Percentiles rank a stretch among this genome's conserved stretches.
These are phyloP conservation scores for Ectemnius continuus DNA, from an alignment of 2,888 invertebrate genomes.

Conservation along the genomic window DNA sequence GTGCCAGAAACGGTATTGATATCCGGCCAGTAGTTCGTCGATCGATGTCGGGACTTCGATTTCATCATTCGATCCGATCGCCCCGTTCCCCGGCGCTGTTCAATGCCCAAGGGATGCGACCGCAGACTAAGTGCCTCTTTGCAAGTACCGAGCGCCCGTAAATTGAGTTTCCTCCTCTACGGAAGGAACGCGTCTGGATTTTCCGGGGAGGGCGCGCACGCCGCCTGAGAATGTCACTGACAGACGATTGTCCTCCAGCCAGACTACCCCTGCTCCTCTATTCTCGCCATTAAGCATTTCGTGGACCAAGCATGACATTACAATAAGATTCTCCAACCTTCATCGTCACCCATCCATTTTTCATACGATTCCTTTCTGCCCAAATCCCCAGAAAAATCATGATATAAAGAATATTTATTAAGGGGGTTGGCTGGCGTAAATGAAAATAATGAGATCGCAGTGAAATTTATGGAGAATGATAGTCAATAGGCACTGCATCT, in stretches of 20 bases:
- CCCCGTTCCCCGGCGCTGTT: constrained; percentile 22
- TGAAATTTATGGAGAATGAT: too few species aligned
- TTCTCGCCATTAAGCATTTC: neutral
- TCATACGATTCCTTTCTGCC: neutral
- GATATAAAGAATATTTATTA: too few species aligned
- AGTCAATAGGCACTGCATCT: too few species aligned
- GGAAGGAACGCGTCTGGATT: constrained; percentile 34
- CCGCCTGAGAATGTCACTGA: constrained; percentile 32
- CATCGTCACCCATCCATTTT: neutral
- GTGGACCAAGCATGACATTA: too few species aligned
- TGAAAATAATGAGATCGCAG: too few species aligned
- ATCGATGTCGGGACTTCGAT: constrained; percentile 39
- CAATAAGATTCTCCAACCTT: too few species aligned
- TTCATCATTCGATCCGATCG: constrained; percentile 49
- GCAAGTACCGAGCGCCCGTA: constrained; percentile 37
- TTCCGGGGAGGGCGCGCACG: constrained; percentile 33
- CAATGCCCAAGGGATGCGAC: constrained; percentile 3
- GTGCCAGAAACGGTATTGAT: constrained; percentile 24
- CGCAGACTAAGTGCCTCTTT: constrained; percentile 31
- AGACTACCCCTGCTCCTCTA: too few species aligned
- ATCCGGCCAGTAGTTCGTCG: constrained; percentile 26
- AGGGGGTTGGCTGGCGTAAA: too few species aligned
- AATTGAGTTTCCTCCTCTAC: constrained; percentile 55
- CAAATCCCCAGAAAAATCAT: too few species aligned
- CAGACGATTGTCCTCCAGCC: neutral